phyloP scores from a whole-genome alignment of 92 coral and sea anemone species.

The Porites divaricata region DNA sequence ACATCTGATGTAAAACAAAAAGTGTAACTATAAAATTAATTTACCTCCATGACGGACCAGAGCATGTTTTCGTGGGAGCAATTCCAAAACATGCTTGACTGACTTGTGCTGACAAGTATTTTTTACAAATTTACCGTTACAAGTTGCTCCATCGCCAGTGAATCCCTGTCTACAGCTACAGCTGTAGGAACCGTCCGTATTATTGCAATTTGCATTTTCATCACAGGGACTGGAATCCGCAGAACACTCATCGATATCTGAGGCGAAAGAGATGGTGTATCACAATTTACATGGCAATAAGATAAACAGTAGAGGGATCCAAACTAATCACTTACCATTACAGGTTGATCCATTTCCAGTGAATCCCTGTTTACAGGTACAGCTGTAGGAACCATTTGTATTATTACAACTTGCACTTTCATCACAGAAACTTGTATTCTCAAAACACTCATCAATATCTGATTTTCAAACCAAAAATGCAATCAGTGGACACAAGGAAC shows the following conservation, averaged over 20 bases:
- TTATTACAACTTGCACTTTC: conserved; percentile 29
- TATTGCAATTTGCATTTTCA: conserved; percentile 46
- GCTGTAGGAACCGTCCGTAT: conserved; percentile 37
- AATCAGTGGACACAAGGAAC: too few relatives aligned
- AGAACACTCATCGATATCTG: conserved; percentile 48
- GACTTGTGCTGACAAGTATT: not conserved
- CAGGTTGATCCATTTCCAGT: conserved; percentile 23
- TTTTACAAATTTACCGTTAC: conserved; percentile 40
- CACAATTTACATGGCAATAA: not conserved
- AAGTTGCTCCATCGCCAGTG: conserved; percentile 46
- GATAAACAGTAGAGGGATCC: too few relatives aligned
- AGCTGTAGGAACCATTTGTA: conserved; percentile 40
- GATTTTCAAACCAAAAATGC: not conserved
- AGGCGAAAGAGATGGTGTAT: not conserved
- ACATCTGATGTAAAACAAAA: not conserved
- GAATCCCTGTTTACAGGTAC: conserved; percentile 27
- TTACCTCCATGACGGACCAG: too few relatives aligned
- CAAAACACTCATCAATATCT: conserved; percentile 47
- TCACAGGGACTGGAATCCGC: conserved; percentile 42
- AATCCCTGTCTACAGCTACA: conserved; percentile 59
- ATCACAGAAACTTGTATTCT: conserved; percentile 5
- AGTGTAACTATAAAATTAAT: too few relatives aligned
- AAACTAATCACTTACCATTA: not conserved
- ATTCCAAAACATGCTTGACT: not conserved
- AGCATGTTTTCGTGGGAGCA: not conserved